Percentiles rank a stretch among this genome's conserved stretches.
These are phyloP conservation scores for Geotrypetes seraphini DNA, from an alignment of 2,797 vertebrate genomes.

Conservation along the genomic window DNA sequence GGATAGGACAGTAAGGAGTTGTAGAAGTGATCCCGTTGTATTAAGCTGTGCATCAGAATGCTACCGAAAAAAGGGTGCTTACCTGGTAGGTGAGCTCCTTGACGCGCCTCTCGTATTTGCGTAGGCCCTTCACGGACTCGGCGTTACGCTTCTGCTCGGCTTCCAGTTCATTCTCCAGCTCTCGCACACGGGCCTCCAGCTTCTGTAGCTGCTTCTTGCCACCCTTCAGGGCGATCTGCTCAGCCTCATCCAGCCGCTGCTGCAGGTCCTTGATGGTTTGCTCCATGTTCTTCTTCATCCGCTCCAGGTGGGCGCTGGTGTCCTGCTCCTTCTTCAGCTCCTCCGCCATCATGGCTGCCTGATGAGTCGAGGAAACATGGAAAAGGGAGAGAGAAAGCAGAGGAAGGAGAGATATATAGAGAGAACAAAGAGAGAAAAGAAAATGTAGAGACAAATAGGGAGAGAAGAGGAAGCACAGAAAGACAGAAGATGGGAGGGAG, in stretches of 20 bases:
- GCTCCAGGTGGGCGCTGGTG: slow-evolving; percentile 80
- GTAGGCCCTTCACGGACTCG: slow-evolving; percentile 75
- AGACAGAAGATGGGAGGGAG: rapidly evolving
- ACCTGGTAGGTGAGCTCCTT: slow-evolving; percentile 86
- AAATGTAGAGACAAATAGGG: no score
- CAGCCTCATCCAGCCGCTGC: slow-evolving; percentile 79
- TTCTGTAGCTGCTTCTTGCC: slow-evolving; percentile 93
- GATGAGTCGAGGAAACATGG: not conserved
- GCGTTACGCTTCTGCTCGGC: slow-evolving; percentile 69
- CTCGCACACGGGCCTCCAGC: slow-evolving; percentile 73
- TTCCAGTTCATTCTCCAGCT: slow-evolving; percentile 83
- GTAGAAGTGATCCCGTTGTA: no score
- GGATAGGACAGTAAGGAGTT: no score
- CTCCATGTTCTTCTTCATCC: slow-evolving; percentile 95
- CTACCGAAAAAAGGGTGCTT: no score
- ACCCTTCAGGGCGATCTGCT: slow-evolving; percentile 85
- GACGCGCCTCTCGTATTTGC: slow-evolving; percentile 79
- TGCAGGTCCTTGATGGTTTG: slow-evolving; percentile 87
- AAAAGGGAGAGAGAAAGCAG: not conserved
- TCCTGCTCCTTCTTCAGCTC: slow-evolving; percentile 65
- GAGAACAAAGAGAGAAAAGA: no score
- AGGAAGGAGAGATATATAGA: not conserved
- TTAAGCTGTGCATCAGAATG: no score
- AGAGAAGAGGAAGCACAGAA: no score
- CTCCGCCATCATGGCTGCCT: slow-evolving; percentile 46